A percentile compares a stretch with the other conserved stretches of the same genome.
Conservation (phyloP, 1,140 invertebrate species). For the Capitella teleta region DNA sequence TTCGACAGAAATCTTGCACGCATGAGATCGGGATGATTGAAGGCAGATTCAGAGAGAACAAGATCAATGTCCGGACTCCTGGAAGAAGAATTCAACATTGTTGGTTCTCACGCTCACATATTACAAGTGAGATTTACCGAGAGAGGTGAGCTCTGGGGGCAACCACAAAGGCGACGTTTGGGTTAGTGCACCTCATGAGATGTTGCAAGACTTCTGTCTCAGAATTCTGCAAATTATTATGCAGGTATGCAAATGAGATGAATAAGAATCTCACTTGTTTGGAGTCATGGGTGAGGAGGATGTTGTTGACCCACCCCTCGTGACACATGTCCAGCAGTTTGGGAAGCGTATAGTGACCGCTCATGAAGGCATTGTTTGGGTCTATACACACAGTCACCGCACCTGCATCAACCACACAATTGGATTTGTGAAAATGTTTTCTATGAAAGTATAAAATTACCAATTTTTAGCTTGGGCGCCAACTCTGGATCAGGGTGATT, state of each 20-base stretch:
- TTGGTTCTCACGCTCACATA: too few relatives aligned
- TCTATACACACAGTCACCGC: conserved; percentile 32
- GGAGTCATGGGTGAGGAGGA: conserved; percentile 29
- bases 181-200: not conserved
- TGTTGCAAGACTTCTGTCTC: conserved; percentile 17
- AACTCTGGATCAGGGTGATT: conserved; percentile 24
- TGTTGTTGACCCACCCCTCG: conserved; percentile 35
- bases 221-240: not conserved
- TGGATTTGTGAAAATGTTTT: too few relatives aligned
- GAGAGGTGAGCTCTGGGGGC: too few relatives aligned
- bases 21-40: conserved; percentile 18
- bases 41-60: conserved; percentile 26
- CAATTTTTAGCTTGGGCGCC: conserved; percentile 19
- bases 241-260: too few relatives aligned
- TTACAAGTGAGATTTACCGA: too few relatives aligned
- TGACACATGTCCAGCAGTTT: conserved; percentile 26
- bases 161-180: not conserved
- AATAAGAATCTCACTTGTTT: too few relatives aligned
- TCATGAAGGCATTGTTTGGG: conserved; percentile 27
- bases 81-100: conserved; percentile 3
- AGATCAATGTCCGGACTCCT: conserved; percentile 33
- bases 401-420: conserved; percentile 15
- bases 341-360: conserved; percentile 20
- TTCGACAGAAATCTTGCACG: conserved; percentile 22
- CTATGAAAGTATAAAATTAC: too few relatives aligned